Conservation (phyloP, 2,797 vertebrate genomes). For the Jordanella pulchra region DNA sequence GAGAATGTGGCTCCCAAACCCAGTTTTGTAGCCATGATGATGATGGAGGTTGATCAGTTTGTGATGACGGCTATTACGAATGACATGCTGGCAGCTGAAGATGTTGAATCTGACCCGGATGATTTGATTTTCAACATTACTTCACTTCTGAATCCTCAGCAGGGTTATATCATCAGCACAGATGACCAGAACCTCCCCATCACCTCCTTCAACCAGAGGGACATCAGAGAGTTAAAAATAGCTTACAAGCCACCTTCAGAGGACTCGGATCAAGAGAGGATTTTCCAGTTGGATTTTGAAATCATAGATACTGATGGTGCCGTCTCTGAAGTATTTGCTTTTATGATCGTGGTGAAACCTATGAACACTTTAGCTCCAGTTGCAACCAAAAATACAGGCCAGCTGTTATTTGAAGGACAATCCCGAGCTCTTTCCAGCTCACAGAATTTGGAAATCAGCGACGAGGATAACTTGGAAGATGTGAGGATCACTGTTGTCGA, state of each 20-base stretch:
- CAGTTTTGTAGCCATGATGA: slow-evolving; percentile 84
- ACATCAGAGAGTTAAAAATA: slow-evolving; percentile 87
- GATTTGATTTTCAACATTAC: slow-evolving; percentile 88
- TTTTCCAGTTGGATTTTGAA: slow-evolving; percentile 88
- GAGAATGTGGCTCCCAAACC: slow-evolving; percentile 83
- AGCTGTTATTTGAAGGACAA: slow-evolving; percentile 88
- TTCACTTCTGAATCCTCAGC: slow-evolving; percentile 67
- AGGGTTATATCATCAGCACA: slow-evolving; percentile 86
- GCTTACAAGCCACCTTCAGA: slow-evolving; percentile 85
- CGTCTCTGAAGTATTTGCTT: slow-evolving; percentile 85
- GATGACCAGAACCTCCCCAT: slow-evolving; percentile 85
- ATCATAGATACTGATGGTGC: slow-evolving; percentile 83
- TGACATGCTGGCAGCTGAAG: slow-evolving; percentile 86
- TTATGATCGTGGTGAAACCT: slow-evolving; percentile 87
- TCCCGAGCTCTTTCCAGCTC: slow-evolving; percentile 81
- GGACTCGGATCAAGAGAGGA: slow-evolving; percentile 79
- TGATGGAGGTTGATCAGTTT: slow-evolving; percentile 88
- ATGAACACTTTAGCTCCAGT: slow-evolving; percentile 87
- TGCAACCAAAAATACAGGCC: slow-evolving; percentile 82
- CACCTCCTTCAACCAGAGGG: slow-evolving; percentile 87
- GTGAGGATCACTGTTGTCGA: slow-evolving; percentile 80
- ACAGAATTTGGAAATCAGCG: slow-evolving; percentile 85
- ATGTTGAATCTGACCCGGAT: slow-evolving; percentile 80
- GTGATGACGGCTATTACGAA: slow-evolving; percentile 86
- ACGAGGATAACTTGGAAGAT: slow-evolving; percentile 85